Percentiles rank a stretch among this genome's conserved stretches.
Evolutionary conservation across 2,888 invertebrate species (phyloP).

Genomic region (Ectemnius continuus): DNA sequence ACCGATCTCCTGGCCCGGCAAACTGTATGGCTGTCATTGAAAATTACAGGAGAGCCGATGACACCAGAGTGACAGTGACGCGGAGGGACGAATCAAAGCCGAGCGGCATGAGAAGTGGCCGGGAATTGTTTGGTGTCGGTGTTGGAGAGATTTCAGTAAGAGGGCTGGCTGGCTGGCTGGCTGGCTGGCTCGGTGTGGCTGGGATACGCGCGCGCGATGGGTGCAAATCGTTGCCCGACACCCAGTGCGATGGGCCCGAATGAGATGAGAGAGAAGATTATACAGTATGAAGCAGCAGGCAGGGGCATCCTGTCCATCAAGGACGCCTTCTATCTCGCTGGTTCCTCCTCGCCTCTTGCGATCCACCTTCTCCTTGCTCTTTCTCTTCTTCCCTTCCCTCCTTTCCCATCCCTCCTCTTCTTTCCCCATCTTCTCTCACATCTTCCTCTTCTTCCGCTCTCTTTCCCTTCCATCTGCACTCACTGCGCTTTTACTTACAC

Average conservation of each 20-base stretch:
- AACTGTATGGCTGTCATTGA: too few species aligned
- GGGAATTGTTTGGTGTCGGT: slow-evolving; percentile 39
- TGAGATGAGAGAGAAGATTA: slow-evolving; percentile 71
- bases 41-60: too few species aligned
- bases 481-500: neutral
- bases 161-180: slow-evolving; percentile 24
- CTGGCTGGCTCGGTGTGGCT: slow-evolving; percentile 13
- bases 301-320: slow-evolving; percentile 73
- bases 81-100: too few species aligned
- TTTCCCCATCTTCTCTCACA: slow-evolving; percentile 5
- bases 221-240: slow-evolving; percentile 68
- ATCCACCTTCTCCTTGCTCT: slow-evolving; percentile 54
- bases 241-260: slow-evolving; percentile 66
- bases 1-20: too few species aligned
- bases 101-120: neutral
- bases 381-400: slow-evolving; percentile 10
- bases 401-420: slow-evolving; percentile 22
- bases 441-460: slow-evolving; percentile 27
- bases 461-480: slow-evolving; percentile 20
- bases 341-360: slow-evolving; percentile 63
- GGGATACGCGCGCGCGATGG: slow-evolving; percentile 57
- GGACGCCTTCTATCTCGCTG: slow-evolving; percentile 69
- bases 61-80: too few species aligned
- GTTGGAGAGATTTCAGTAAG: slow-evolving; percentile 33
- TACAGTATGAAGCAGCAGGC: slow-evolving; percentile 66